A percentile compares a stretch with the other conserved stretches of the same genome.
phyloP scores from a whole-genome alignment of 2,797 vertebrate species.

The Sebastolobus alascanus region DNA sequence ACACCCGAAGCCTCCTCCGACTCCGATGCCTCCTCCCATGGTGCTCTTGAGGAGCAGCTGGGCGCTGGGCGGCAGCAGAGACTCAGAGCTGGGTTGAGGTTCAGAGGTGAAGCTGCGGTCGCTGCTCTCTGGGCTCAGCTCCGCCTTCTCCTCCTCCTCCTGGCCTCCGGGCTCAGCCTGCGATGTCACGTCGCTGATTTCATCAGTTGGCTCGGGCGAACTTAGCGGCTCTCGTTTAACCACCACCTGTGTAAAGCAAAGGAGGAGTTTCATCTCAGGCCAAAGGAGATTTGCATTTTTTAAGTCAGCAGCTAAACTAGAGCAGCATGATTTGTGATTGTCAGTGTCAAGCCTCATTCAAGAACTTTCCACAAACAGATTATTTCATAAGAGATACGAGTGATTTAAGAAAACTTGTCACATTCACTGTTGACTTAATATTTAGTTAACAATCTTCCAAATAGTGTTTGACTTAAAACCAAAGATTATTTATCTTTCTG shows the following conservation, averaged over 20 bases:
- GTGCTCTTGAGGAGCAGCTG: constrained; percentile 91
- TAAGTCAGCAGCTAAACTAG: neutral
- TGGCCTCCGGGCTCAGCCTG: constrained; percentile 93
- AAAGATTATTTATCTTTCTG: neutral
- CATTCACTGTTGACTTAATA: no score
- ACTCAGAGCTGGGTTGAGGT: constrained; percentile 89
- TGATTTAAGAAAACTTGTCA: neutral
- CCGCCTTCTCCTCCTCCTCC: constrained; percentile 94
- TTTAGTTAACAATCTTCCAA: neutral
- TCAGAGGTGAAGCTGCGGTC: constrained; percentile 94
- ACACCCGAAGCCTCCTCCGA: constrained; percentile 64
- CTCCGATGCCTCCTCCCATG: constrained; percentile 52
- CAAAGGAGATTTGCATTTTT: neutral
- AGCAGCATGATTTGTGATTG: neutral
- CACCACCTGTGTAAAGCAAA: constrained; percentile 83
- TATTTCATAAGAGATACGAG: neutral
- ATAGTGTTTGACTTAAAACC: neutral
- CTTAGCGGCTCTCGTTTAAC: constrained; percentile 96
- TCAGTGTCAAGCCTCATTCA: no score
- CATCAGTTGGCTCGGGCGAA: constrained; percentile 93
- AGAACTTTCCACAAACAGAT: neutral
- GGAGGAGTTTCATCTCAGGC: neutral
- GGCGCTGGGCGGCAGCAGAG: constrained; percentile 89
- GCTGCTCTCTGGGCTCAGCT: constrained; percentile 95
- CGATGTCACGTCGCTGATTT: constrained; percentile 93